phyloP scores from a whole-genome alignment of 2,888 invertebrate species.

The Parnassius mnemosyne region DNA sequence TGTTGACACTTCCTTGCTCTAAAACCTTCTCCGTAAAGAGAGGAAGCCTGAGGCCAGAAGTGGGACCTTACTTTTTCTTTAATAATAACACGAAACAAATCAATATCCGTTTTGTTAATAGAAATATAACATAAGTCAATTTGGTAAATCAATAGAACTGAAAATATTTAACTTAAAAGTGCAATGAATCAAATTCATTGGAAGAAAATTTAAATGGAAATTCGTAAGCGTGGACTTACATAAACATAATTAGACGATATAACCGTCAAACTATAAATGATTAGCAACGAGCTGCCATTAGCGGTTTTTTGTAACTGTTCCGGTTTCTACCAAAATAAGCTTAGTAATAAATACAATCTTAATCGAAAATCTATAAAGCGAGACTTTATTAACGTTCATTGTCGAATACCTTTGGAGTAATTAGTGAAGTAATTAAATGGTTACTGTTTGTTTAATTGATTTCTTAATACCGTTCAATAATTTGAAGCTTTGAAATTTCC shows the following conservation, averaged over 20 bases:
- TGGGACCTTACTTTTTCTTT: no score
- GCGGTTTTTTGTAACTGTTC: slow-evolving; percentile 20
- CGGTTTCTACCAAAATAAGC: slow-evolving; percentile 16
- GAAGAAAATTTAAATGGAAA: slow-evolving; percentile 20
- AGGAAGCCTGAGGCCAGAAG: no score
- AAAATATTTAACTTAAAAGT: not conserved
- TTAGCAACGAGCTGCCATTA: slow-evolving; percentile 17
- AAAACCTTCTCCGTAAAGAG: no score
- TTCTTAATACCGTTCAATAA: slow-evolving; percentile 1
- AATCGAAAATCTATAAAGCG: slow-evolving; percentile 2
- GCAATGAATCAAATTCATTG: slow-evolving; percentile 24
- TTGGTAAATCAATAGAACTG: no score
- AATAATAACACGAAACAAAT: no score
- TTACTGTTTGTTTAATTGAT: slow-evolving; percentile 16
- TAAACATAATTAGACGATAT: slow-evolving; percentile 19
- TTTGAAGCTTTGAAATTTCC: not conserved
- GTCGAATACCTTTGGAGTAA: slow-evolving; percentile 8
- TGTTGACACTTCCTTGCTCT: no score
- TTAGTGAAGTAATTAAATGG: slow-evolving; percentile 15
- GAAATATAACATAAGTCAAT: no score
- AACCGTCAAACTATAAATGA: slow-evolving; percentile 22
- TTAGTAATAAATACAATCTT: slow-evolving; percentile 4
- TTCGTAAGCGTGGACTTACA: not conserved
- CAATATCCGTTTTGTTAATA: no score
- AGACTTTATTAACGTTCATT: slow-evolving; percentile 5